phyloP scores from a whole-genome alignment of 2,888 invertebrate species.

The Morpho achilles region DNA sequence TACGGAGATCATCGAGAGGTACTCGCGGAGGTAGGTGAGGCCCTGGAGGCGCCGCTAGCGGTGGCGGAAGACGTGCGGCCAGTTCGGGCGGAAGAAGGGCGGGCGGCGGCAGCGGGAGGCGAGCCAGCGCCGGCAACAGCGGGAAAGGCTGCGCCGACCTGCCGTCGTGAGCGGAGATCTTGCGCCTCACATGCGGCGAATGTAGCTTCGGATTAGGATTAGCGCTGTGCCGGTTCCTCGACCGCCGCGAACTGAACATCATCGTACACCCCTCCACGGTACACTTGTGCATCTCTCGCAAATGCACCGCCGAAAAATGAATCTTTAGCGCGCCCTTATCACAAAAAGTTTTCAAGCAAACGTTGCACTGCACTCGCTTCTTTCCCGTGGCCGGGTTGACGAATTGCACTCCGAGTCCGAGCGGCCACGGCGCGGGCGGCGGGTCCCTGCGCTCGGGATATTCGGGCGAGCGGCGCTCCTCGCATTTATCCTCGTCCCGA shows the following conservation, averaged over 20 bases:
- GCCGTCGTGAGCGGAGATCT: slow-evolving; percentile 96
- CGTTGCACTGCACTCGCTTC: slow-evolving; percentile 97
- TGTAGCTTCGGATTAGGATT: slow-evolving; percentile 98
- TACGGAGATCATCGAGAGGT: slow-evolving; percentile 68
- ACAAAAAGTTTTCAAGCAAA: slow-evolving; percentile 98
- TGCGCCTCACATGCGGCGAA: slow-evolving; percentile 94
- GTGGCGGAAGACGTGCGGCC: slow-evolving; percentile 59
- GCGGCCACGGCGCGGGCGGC: slow-evolving; percentile 84
- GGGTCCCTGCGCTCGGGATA: slow-evolving; percentile 63
- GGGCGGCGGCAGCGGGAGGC: slow-evolving; percentile 85
- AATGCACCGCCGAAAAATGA: slow-evolving; percentile 98
- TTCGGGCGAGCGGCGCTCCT: slow-evolving; percentile 64
- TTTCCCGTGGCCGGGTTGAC: slow-evolving; percentile 95
- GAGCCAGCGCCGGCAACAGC: slow-evolving; percentile 83
- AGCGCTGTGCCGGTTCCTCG: slow-evolving; percentile 96
- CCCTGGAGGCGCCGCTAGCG: slow-evolving; percentile 46
- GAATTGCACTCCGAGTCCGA: slow-evolving; percentile 90
- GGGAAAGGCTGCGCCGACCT: slow-evolving; percentile 90
- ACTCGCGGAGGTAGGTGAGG: slow-evolving; percentile 76
- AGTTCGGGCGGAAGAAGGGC: slow-evolving; percentile 82
- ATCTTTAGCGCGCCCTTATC: slow-evolving; percentile 99
- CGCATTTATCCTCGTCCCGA: slow-evolving; percentile 67
- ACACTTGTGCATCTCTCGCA: slow-evolving; percentile 99
- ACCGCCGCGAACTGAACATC: slow-evolving; percentile 98
- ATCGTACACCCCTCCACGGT: slow-evolving; percentile 98